Evolutionary conservation across 2,797 vertebrate genomes (phyloP), one percentile per base, ranked within the genome.

Genomic region (Sparidentex hasta): DNA sequence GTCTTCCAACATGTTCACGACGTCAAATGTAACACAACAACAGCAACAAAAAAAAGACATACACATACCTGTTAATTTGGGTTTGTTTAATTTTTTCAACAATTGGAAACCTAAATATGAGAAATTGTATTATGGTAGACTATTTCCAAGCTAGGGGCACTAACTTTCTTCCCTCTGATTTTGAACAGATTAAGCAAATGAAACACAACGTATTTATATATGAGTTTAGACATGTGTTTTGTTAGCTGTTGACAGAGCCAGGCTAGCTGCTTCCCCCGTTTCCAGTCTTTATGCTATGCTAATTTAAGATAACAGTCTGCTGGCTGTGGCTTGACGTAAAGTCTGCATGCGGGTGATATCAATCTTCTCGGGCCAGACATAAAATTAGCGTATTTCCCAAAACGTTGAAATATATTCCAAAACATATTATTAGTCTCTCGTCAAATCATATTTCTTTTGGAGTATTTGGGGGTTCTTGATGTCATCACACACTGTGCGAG

Each of bases 361-460:
- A 47, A n/a, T 68, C 54, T 59, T 64, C 46, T 62, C 27, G 3
- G 23, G 13, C 11, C 50, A 65, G 3, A 59, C 11, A 58, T 21
- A 7, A 18, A 59, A 70, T 46, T 51, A 52, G 46, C 17, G 11
- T 7, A 33, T 73, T 81, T 80, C 47, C 43, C 5, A 41, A 64
- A 67, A 68, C 47, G 29, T 20, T 38, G 44, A 52, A 46, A 47
- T 44, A 18, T 33, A 64, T 13, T 46, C 68, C 63, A 23, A 50
- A 73, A 71, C 65, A 54, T 72, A 25, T 71, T 56, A 78, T 68
- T 66, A 23, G 23, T 51, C 13, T 52, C 54, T 63, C 46, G 65
- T 79, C 14, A 73, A 74, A 67, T 80, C 65, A 47, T 70, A 65
- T 71, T 71, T 78, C 65, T 78, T 71, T 83, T 46, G 70, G 76